A percentile compares a stretch with the other conserved stretches of the same genome.
These are phyloP conservation scores for Sesia apiformis DNA, from an alignment of 2,888 invertebrate species.

Conservation along the genomic window DNA sequence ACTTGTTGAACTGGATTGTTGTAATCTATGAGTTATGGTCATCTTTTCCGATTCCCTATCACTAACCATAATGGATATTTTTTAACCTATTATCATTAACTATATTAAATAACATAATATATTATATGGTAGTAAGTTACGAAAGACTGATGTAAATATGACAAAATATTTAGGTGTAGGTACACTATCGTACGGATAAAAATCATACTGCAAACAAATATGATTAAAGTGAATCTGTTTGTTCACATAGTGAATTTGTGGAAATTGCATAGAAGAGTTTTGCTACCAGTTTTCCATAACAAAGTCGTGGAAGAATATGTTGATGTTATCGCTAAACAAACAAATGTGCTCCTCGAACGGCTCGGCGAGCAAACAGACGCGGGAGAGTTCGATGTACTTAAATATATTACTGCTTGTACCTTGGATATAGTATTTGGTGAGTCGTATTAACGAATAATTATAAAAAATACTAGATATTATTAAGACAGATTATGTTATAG, in stretches of 20 bases:
- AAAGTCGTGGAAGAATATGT: constrained; percentile 78
- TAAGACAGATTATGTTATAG: constrained; percentile 1
- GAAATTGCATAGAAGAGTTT: constrained; percentile 74
- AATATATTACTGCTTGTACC: constrained; percentile 71
- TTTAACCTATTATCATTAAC: too few relatives aligned
- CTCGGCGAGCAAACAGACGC: constrained; percentile 42
- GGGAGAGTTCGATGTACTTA: constrained; percentile 65
- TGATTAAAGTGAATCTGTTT: constrained; percentile 8
- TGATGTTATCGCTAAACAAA: constrained; percentile 74
- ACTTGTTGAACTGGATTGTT: too few relatives aligned
- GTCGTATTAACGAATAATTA: constrained; percentile 6
- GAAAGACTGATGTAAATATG: too few relatives aligned
- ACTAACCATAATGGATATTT: too few relatives aligned
- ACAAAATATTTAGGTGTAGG: too few relatives aligned
- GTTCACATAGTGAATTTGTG: constrained; percentile 66
- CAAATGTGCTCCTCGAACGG: constrained; percentile 58
- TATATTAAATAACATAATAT: too few relatives aligned
- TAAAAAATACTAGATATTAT: not conserved
- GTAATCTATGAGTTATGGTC: too few relatives aligned
- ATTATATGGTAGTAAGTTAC: too few relatives aligned
- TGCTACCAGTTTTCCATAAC: constrained; percentile 79
- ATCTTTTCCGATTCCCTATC: too few relatives aligned
- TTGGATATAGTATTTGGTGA: constrained; percentile 78
- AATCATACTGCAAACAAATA: not conserved
- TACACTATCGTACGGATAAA: too few relatives aligned